Base-by-base conservation (phyloP, 2,797 vertebrate species). In the Acanthiza pusilla region DNA sequence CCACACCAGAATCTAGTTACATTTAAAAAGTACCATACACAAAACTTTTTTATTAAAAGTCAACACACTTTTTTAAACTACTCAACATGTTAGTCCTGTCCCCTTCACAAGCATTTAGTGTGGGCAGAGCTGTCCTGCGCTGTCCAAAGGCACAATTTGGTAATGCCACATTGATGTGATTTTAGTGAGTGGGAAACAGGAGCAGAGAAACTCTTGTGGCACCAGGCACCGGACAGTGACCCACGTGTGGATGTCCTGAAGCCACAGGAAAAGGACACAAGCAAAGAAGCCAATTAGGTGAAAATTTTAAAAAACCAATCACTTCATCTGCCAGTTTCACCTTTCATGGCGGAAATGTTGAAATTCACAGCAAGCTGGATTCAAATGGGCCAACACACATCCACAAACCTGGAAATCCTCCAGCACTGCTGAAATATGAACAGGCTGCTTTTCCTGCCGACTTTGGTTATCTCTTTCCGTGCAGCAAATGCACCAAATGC, bases 171-270 rank as follows among this genome's bases (percentile, higher is more conserved):
- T 1, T 17, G 20, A 20, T 3, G 0, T 5, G 16, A 63, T 27
- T 66, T 87, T 25, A 79, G 16, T 18, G 36, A 82, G 43, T 7
- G 58, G 42, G 55, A 71, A 79, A 45, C 5, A 10, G 51, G 15
- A 63, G 55, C 32, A 78, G 47, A 47, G 36, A 38, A 79, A 36
- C 36, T 47, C 11, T 12, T 32, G 30, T 60, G 36, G 30, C 85
- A 57, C 16, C 63, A 54, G 45, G 40, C n/a, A 21, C 54, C 1
- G 1, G 16, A 25, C 67, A 26, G 1, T 36, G 45, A n/a, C 17
- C n/a, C 54, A 18, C 0, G 0, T 1, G 5, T 26, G 1, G 2
- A 16, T 12, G 26, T 85, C 55, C 55, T 47, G 38, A 77, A 81
- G 15, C 40, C 48, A 63, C 7, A 36, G 43, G 55, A 43, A 45